These are phyloP conservation scores for Lophochroa leadbeateri DNA, from an alignment of 2,113 vertebrate genomes.

Conservation along the genomic window DNA sequence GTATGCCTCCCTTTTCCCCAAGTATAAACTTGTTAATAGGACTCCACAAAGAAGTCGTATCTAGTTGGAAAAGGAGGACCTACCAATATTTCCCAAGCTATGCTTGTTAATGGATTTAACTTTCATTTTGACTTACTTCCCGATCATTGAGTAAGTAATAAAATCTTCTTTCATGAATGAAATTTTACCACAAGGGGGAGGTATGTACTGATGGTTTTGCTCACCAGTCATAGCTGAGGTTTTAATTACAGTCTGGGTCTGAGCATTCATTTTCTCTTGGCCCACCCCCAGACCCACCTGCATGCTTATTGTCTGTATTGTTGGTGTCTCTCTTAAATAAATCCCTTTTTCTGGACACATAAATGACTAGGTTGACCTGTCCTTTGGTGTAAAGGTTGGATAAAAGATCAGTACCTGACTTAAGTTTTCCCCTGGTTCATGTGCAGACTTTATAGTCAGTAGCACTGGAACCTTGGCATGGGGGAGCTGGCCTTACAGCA, in stretches of 20 bases:
- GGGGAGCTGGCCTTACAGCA: not conserved
- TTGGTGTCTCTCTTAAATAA: not conserved
- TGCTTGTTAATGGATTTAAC: too few species aligned
- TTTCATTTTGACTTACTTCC: too few species aligned
- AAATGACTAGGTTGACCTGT: not conserved
- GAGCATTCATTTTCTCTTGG: not conserved
- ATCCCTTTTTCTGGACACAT: not conserved
- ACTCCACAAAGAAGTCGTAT: too few species aligned
- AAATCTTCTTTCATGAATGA: not conserved
- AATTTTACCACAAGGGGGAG: constrained; percentile 25
- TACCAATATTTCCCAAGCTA: too few species aligned
- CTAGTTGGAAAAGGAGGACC: too few species aligned
- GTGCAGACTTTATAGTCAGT: not conserved
- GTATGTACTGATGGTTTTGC: not conserved
- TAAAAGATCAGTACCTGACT: not conserved
- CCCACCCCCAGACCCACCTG: not conserved
- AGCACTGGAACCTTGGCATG: not conserved
- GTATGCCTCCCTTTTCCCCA: too few species aligned
- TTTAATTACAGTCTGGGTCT: not conserved
- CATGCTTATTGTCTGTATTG: not conserved
- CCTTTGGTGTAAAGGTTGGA: not conserved
- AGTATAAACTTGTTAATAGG: too few species aligned
- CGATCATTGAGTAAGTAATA: too few species aligned
- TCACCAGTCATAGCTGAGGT: not conserved
- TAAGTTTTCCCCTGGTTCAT: not conserved